A percentile compares a stretch with the other conserved stretches of the same genome.
Conservation (phyloP, 2,888 invertebrate species). For the Andrena marginata region DNA sequence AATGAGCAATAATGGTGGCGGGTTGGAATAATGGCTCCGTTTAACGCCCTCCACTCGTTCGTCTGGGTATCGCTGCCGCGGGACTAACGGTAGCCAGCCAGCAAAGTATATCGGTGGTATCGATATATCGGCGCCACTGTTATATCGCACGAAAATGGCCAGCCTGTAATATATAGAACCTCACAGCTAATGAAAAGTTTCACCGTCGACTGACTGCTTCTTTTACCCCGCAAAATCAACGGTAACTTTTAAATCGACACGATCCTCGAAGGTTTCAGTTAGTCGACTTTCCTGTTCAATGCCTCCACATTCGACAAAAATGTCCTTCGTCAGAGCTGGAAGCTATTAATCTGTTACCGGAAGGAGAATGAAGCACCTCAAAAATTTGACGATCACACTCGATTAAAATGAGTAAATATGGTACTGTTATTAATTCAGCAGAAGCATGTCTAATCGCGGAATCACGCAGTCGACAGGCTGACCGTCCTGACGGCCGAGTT, state of each 20-base stretch:
- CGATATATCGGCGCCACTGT: conserved; percentile 59
- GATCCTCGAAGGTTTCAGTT: neutral
- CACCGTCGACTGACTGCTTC: neutral
- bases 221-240: conserved; percentile 34
- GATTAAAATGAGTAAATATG: no score
- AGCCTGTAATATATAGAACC: conserved; percentile 42
- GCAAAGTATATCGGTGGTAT: conserved; percentile 41
- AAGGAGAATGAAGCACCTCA: no score
- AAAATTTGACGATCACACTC: no score
- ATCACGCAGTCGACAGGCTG: no score
- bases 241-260: conserved; percentile 25
- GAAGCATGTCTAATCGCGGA: no score
- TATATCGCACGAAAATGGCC: conserved; percentile 49
- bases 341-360: neutral
- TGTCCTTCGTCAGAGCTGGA: neutral
- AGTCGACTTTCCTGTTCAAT: neutral
- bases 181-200: conserved; percentile 54
- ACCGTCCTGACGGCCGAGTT: no score
- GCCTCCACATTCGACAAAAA: neutral
- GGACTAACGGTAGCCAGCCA: conserved; percentile 61
- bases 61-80: conserved; percentile 64
- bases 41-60: conserved; percentile 72
- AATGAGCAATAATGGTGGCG: conserved; percentile 78
- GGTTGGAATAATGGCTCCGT: conserved; percentile 76
- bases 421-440: no score